These are phyloP conservation scores for Oostethus manadensis DNA, from an alignment of 2,113 vertebrate genomes.

Conservation along the genomic window DNA sequence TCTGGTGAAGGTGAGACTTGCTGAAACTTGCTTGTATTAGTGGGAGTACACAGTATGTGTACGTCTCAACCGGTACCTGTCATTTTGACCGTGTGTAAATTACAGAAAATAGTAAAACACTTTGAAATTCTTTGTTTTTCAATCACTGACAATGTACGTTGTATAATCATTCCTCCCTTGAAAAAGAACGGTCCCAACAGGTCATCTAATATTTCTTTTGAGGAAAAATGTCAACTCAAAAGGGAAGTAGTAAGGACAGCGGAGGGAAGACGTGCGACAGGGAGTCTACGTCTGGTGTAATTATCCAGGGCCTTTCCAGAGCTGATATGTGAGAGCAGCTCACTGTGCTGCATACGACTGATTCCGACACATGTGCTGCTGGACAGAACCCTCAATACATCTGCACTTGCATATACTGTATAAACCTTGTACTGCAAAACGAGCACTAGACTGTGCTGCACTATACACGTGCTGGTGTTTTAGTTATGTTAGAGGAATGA, in stretches of 20 bases:
- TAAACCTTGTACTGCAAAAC: slow-evolving; percentile 6
- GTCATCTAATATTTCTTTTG: neutral
- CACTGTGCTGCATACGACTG: slow-evolving; percentile 62
- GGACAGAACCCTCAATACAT: slow-evolving; percentile 8
- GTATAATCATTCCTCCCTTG: too few relatives aligned
- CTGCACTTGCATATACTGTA: slow-evolving; percentile 1
- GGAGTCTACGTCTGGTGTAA: slow-evolving; percentile 56
- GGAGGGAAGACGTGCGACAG: slow-evolving; percentile 23
- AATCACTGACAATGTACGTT: too few relatives aligned
- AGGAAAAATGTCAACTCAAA: slow-evolving; percentile 12
- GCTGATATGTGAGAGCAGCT: slow-evolving; percentile 70
- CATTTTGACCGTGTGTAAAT: too few relatives aligned
- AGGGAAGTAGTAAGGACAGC: slow-evolving; percentile 11
- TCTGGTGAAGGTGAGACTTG: too few relatives aligned
- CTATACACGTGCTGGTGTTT: neutral
- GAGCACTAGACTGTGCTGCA: slow-evolving; percentile 3
- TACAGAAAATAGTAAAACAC: too few relatives aligned
- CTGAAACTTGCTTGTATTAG: too few relatives aligned
- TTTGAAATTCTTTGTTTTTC: too few relatives aligned
- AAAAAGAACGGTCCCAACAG: neutral
- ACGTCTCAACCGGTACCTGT: too few relatives aligned
- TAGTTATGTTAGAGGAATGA: too few relatives aligned
- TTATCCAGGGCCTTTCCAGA: slow-evolving; percentile 73
- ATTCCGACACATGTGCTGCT: slow-evolving; percentile 32
- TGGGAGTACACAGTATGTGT: too few relatives aligned